A percentile compares a stretch with the other conserved stretches of the same genome.
Conservation (phyloP, 53 echinoderm and acorn worm species). For the Henricia sp. region DNA sequence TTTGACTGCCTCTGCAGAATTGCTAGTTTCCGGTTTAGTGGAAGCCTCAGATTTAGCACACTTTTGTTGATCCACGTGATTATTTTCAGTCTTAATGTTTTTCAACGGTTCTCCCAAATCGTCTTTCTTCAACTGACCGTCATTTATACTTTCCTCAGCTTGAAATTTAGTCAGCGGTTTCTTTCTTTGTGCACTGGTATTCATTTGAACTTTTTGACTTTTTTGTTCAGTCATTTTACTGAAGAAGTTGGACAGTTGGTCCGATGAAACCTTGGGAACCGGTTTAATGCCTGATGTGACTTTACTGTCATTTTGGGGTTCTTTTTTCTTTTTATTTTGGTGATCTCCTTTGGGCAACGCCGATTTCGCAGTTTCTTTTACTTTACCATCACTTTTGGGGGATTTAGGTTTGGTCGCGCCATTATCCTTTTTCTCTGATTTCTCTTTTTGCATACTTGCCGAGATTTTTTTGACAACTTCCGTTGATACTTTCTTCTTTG, state of each 20-base stretch:
- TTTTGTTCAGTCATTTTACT: slow-evolving; percentile 50
- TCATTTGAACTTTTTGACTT: neutral
- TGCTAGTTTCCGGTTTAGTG: neutral
- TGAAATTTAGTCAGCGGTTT: slow-evolving; percentile 8
- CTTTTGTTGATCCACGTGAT: too few species aligned
- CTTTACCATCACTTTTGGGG: too few species aligned
- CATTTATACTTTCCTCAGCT: neutral
- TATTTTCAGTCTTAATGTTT: too few species aligned
- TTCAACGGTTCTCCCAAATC: too few species aligned
- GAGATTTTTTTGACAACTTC: neutral
- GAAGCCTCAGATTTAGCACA: too few species aligned
- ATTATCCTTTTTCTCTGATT: neutral
- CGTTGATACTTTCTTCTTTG: neutral
- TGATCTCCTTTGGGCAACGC: too few species aligned
- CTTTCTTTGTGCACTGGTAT: neutral
- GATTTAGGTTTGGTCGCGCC: too few species aligned
- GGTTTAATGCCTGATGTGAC: neutral
- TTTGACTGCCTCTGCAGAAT: neutral
- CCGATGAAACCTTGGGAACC: slow-evolving; percentile 68
- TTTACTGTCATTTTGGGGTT: neutral
- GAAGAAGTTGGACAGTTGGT: slow-evolving; percentile 69
- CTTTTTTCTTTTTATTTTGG: neutral
- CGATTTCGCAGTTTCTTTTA: too few species aligned
- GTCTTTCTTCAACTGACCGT: neutral
- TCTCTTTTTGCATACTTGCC: neutral